A percentile compares a stretch with the other conserved stretches of the same genome.
phyloP scores from a whole-genome alignment of 2,797 vertebrate species.

The Bradypodion pumilum region DNA sequence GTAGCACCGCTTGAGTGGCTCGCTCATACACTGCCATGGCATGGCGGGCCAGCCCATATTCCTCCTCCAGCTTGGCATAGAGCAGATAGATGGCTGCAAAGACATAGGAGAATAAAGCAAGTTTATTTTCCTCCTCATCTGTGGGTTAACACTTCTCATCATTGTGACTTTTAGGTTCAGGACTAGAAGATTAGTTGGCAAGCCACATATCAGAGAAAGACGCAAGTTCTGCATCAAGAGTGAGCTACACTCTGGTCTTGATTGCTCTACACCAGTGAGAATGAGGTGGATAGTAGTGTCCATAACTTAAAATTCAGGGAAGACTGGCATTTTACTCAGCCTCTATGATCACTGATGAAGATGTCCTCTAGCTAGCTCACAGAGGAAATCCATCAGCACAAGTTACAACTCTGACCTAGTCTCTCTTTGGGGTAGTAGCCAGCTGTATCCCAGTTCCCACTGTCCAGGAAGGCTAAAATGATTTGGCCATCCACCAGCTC shows the following conservation, averaged over 20 bases:
- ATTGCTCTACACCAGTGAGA: background rate
- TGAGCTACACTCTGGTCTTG: background rate
- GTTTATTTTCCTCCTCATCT: too few species aligned
- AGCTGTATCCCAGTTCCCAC: background rate
- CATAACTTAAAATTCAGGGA: background rate
- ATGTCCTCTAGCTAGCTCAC: background rate
- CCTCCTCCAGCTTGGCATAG: conserved; percentile 92
- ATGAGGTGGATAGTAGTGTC: background rate
- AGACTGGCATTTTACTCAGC: background rate
- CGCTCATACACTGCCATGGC: conserved; percentile 95
- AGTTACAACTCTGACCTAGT: background rate
- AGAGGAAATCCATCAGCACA: background rate
- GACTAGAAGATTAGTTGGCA: too few species aligned
- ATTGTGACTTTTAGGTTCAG: background rate
- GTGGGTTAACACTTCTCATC: background rate
- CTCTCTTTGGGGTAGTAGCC: background rate
- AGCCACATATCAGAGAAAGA: background rate
- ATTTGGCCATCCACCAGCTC: background rate
- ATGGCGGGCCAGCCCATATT: conserved; percentile 90
- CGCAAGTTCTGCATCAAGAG: background rate
- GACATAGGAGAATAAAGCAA: background rate
- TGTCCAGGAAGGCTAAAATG: background rate
- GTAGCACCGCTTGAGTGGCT: conserved; percentile 88
- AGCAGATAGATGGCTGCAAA: conserved; percentile 87
- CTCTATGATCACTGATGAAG: background rate